Conservation (phyloP, 2,797 vertebrate genomes). For the Mastacembelus armatus region DNA sequence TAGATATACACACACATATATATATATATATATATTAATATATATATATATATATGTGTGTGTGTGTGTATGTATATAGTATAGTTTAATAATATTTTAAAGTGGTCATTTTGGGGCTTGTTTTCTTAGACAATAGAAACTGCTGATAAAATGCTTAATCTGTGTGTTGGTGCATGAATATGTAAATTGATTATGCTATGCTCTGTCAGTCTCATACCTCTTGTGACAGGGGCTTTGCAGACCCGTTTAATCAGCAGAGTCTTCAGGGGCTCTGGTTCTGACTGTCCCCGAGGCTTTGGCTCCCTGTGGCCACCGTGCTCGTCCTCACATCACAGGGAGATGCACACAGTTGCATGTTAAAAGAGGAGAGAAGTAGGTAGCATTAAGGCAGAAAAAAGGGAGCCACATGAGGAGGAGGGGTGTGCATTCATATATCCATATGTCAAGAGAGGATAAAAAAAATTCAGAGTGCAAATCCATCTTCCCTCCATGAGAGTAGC, state of each 20-base stretch:
- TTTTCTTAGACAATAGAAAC: neutral
- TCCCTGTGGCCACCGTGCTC: constrained; percentile 59
- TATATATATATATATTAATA: no score
- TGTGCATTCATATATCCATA: constrained; percentile 32
- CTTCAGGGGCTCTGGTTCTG: constrained; percentile 65
- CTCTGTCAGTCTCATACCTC: constrained; percentile 66
- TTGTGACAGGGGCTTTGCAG: constrained; percentile 65
- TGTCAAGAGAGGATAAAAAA: constrained; percentile 52
- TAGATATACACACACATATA: no score
- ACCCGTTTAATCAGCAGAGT: constrained; percentile 62
- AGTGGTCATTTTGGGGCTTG: neutral
- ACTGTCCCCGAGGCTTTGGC: constrained; percentile 60
- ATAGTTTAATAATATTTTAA: neutral
- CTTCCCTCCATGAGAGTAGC: constrained; percentile 47
- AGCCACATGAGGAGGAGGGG: constrained; percentile 29
- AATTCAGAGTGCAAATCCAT: constrained; percentile 57
- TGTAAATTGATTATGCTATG: constrained; percentile 69
- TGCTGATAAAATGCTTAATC: constrained; percentile 26
- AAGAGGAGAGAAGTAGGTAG: constrained; percentile 19
- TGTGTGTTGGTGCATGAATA: constrained; percentile 64
- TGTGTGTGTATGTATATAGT: neutral
- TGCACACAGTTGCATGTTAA: constrained; percentile 40
- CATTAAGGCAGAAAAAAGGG: constrained; percentile 29
- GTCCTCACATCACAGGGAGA: constrained; percentile 52
- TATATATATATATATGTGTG: no score